These are phyloP conservation scores for Hydrophis major DNA, from an alignment of 2,797 vertebrate genomes.

Conservation along the genomic window DNA sequence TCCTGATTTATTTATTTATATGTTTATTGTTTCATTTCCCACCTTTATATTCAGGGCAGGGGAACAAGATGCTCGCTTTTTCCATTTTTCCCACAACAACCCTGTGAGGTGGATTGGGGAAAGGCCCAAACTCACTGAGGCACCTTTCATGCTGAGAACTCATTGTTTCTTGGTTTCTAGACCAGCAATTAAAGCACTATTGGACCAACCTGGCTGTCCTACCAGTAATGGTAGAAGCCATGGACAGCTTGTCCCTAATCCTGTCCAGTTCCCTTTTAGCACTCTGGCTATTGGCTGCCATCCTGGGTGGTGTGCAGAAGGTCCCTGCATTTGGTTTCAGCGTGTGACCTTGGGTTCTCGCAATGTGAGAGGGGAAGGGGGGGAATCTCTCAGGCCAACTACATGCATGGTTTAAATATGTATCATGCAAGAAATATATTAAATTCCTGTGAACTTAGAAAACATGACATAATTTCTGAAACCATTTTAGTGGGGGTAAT, in stretches of 20 bases:
- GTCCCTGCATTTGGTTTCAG: neutral
- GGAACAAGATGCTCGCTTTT: neutral
- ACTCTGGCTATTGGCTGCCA: neutral
- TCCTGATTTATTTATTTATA: neutral
- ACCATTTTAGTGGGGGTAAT: neutral
- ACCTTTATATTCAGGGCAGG: neutral
- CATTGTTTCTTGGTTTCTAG: neutral
- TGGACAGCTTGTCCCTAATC: neutral
- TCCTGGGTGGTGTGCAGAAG: neutral
- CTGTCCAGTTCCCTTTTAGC: neutral
- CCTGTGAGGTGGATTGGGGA: neutral
- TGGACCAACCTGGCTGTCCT: neutral
- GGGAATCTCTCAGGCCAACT: neutral
- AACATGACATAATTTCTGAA: neutral
- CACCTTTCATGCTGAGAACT: neutral
- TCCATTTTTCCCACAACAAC: neutral
- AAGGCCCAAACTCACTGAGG: neutral
- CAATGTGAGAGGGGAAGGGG: neutral
- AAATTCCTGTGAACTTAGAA: neutral
- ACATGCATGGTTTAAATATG: neutral
- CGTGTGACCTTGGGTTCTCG: neutral
- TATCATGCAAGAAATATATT: neutral
- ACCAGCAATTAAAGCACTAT: neutral
- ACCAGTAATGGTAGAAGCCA: neutral
- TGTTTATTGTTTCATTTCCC: neutral